Conservation (phyloP, 2,888 invertebrate genomes). For the Phasia obesa region DNA sequence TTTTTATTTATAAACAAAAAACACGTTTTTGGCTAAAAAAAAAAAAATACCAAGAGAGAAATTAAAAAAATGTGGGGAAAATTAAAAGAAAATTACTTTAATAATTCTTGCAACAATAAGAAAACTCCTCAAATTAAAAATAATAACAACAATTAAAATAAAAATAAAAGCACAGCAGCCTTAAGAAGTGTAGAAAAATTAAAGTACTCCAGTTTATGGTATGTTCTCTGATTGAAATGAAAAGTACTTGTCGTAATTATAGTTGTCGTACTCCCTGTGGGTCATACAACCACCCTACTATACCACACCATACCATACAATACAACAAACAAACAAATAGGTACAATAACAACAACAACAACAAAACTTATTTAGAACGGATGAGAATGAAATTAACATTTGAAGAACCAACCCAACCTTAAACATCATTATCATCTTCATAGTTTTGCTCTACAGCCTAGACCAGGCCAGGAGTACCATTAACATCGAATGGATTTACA, state of each 20-base stretch:
- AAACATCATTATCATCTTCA: conserved; percentile 2
- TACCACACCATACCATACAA: conserved; percentile 13
- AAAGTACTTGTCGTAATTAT: conserved; percentile 51
- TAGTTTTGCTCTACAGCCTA: conserved; percentile 6
- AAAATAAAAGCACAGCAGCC: conserved; percentile 19
- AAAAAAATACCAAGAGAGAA: too few relatives aligned
- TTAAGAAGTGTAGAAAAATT: conserved; percentile 12
- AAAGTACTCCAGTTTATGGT: conserved; percentile 16
- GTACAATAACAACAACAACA: not conserved
- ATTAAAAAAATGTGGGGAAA: too few relatives aligned
- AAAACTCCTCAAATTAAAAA: conserved; percentile 13
- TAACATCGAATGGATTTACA: conserved; percentile 43
- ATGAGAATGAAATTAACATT: conserved; percentile 22
- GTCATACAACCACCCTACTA: conserved; percentile 38
- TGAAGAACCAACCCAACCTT: conserved; percentile 20
- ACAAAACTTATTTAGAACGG: conserved; percentile 8
- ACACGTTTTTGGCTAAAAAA: too few relatives aligned
- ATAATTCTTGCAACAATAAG: not conserved
- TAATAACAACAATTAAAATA: conserved; percentile 17
- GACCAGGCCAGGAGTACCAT: conserved; percentile 42
- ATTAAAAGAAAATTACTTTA: too few relatives aligned
- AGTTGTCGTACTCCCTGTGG: conserved; percentile 16
- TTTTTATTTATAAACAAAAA: too few relatives aligned
- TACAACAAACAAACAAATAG: not conserved
- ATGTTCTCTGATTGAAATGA: conserved; percentile 33